Conservation (phyloP, 2,797 vertebrate genomes). For the Lagothrix lagotricha region DNA sequence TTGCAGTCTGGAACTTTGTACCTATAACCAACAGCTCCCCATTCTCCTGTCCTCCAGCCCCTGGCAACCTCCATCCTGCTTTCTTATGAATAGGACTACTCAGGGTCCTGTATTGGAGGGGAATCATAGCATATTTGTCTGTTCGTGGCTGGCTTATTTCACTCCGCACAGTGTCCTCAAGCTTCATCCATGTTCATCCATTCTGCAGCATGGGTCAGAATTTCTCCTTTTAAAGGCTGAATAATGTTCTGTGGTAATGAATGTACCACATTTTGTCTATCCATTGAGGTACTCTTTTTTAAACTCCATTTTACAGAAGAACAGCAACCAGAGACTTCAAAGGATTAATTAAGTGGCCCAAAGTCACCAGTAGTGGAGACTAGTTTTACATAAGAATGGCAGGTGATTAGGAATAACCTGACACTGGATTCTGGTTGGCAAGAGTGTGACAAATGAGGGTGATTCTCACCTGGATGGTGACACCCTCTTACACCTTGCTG, state of each 20-base stretch:
- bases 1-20: background rate
- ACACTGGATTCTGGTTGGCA: background rate
- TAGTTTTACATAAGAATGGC: background rate
- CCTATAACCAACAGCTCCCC: background rate
- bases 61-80: background rate
- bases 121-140: background rate
- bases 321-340: background rate
- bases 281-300: background rate
- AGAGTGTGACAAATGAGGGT: background rate
- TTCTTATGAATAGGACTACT: background rate
- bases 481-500: background rate
- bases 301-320: background rate
- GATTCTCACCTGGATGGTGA: background rate
- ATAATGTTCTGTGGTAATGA: background rate
- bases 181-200: background rate
- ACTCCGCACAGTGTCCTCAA: background rate
- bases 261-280: background rate
- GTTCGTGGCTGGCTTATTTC: background rate
- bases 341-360: background rate
- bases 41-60: background rate
- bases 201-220: background rate
- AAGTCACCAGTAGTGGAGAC: background rate
- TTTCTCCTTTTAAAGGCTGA: background rate
- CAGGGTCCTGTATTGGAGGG: background rate
- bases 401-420: background rate